phyloP scores from a whole-genome alignment of 2,888 invertebrate species.

The Bursaphelenchus okinawaensis region DNA sequence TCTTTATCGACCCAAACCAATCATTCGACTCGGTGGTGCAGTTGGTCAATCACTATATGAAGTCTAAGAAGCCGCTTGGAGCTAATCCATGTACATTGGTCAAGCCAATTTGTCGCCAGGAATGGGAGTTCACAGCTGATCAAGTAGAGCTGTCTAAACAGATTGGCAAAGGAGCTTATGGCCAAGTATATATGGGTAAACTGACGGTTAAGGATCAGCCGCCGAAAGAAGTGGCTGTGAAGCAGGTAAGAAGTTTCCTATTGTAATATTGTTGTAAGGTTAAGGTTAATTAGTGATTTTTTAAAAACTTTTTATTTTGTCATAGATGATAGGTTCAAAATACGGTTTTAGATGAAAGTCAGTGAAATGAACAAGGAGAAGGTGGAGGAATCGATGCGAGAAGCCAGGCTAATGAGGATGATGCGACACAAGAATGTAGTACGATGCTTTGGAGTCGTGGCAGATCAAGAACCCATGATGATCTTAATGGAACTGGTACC shows the following conservation, averaged over 20 bases:
- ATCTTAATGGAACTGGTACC: constrained; percentile 91
- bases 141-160: not conserved
- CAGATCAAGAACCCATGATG: constrained; percentile 95
- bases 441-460: constrained; percentile 74
- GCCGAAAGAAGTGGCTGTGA: not conserved
- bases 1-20: not conserved
- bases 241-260: too few species aligned
- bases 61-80: not conserved
- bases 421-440: constrained; percentile 96
- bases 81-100: not conserved
- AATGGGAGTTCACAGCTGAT: not conserved
- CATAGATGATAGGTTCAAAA: not conserved
- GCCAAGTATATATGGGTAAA: not conserved
- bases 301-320: too few species aligned
- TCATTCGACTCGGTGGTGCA: not conserved
- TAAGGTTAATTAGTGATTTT: too few species aligned
- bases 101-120: not conserved
- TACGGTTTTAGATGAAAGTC: constrained; percentile 13
- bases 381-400: constrained; percentile 59
- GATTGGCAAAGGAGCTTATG: not conserved
- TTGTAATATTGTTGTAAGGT: too few species aligned
- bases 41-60: not conserved
- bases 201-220: not conserved
- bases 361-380: constrained; percentile 17
- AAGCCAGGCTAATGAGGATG: constrained; percentile 88